Conservation (phyloP, 1,140 invertebrate species). For the Polyergus mexicanus region DNA sequence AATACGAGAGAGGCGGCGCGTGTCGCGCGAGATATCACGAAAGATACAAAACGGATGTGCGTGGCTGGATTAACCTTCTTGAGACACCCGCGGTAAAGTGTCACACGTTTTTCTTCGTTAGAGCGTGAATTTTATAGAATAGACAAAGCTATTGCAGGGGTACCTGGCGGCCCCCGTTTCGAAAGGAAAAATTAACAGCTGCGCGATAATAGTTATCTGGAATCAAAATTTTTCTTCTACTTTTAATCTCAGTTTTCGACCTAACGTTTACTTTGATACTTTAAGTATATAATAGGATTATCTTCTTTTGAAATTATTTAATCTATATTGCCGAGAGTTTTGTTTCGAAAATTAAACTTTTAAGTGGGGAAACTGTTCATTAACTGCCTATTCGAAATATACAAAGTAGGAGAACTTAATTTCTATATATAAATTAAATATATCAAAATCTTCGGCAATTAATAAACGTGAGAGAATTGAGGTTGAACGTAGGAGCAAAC, state of each 20-base stretch:
- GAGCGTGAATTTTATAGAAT: background rate
- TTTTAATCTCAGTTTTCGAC: background rate
- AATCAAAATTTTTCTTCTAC: background rate
- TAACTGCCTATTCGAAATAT: no score
- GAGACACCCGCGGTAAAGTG: background rate
- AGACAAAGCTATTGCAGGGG: background rate
- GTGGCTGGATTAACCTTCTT: constrained; percentile 10
- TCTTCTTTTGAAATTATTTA: no score
- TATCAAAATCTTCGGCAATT: no score
- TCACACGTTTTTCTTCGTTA: background rate
- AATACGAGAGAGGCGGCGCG: constrained; percentile 36
- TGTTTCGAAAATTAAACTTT: no score
- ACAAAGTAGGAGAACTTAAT: no score
- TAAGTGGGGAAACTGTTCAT: no score
- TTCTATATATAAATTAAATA: no score
- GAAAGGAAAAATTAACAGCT: background rate
- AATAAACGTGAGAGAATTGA: no score
- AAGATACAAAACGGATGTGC: constrained; percentile 29
- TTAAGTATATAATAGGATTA: no score
- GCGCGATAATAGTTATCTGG: background rate
- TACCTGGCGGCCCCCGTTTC: background rate
- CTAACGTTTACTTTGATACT: no score
- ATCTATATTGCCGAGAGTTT: no score
- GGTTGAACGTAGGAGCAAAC: no score
- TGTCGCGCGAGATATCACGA: constrained; percentile 11